Evolutionary conservation across 1,140 invertebrate genomes (phyloP), one percentile per base, ranked within the genome.

Genomic region (Varroa destructor): DNA sequence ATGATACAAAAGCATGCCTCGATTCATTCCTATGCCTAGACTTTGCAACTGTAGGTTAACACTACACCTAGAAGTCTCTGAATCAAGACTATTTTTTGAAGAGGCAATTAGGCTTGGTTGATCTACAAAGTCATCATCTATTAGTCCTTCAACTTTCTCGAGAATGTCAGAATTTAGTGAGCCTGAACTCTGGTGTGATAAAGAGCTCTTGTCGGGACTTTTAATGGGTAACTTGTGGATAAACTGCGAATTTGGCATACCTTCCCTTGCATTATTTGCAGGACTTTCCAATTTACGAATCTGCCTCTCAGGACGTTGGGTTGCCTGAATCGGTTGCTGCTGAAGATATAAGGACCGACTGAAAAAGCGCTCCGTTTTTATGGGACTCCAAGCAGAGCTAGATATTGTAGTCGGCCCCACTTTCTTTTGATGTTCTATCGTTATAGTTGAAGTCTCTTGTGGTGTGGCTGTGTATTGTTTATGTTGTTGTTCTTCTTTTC

Each of bases 281-380:
- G 37, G 12, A 14, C 61, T 67, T 14, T 12, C 10, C 40, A 12
- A 36, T 40, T 40, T 67, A 51, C 46, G 46, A 51, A 51, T 51
- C 46, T 51, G 46, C 8, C 8, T 51, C 46, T 51, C 46, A 5
- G 46, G 46, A 8, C 46, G 3, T 3, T 8, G 3, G 4, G 46
- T 3, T 51, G 4, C 46, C 8, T 51, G 46, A 5, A 8, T 8
- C 8, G 46, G 46, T 37, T 67, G 61, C 40, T 37, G 61, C 37
- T 67, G 61, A 12, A 67, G 61, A 40, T 67, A 40, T 40, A 67
- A 37, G 40, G 14, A 40, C 61, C 61, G 61, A 40, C 61, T 67
- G 61, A 67, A 67, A 40, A 67, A 67, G 46, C 61, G 61, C 61
- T 67, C 61, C 37, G 61, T 67, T 40, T 67, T 67, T 37, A 67